Base-by-base conservation (phyloP, 2,888 invertebrate species). In the Lycia hirtaria region DNA sequence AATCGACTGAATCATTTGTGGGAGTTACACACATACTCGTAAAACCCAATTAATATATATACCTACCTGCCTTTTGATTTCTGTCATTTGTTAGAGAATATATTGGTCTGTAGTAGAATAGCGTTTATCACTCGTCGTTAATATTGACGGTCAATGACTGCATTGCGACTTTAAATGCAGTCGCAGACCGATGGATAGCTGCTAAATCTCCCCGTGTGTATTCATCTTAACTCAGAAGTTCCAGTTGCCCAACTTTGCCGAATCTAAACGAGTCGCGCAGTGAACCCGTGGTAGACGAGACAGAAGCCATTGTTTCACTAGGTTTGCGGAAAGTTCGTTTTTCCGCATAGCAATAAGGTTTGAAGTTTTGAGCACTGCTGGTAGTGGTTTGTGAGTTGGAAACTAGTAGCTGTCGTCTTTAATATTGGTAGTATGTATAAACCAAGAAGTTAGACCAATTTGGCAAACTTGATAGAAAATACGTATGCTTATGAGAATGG, bases 201-300 rank as follows among this genome's bases (percentile, higher is more conserved):
- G 5, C 12, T 3, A 20, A 37, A 59, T 57, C 52, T 57, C 54
- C 50, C 53, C 14, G 12, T n/a, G 14, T 33, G n/a, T n/a, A n/a
- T 5, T 12, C 14, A 14, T 14, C 3, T 6, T 33, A 33, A 5
- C 33, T 56, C 49, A 30, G 54, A 57, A 55, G 50, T 48, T 37
- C 49, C 22, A 44, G 33, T 52, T 55, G 63, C 57, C 30, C 48
- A 55, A 60, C 56, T 60, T 60, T 7, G 12, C 14, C 37, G 44
- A 55, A 60, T 57, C 57, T 55, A 55, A 54, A 45, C 56, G 57
- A 52, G n/a, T n/a, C 45, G 22, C 44, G n/a, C 20, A 20, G 20
- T 10, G 17, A 37, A 20, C n/a, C 24, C n/a, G 3, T 26, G 15
- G 24, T 1, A 12, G 15, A 17, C 41, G 38, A 19, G 22, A 49